These are phyloP conservation scores for Crambe crambe DNA, from an alignment of 37 sponge, comb jelly and placozoan species.

Conservation along the genomic window DNA sequence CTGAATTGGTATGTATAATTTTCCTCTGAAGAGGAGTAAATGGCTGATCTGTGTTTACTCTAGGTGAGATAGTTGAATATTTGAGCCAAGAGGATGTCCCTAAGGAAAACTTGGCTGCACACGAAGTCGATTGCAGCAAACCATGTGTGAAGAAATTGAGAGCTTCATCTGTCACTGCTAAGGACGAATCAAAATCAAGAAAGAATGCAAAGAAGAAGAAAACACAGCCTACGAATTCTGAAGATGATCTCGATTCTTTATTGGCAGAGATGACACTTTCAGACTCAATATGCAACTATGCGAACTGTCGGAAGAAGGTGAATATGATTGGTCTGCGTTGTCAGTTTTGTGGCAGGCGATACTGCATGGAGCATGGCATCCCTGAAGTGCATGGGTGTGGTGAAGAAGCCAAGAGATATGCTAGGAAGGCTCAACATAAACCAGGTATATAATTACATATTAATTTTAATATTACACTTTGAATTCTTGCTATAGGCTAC, in stretches of 20 bases:
- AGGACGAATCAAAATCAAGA: neutral
- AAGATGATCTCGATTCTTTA: conserved; percentile 59
- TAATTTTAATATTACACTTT: too few relatives aligned
- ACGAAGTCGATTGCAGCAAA: too few relatives aligned
- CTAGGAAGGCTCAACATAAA: conserved; percentile 12
- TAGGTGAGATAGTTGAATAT: too few relatives aligned
- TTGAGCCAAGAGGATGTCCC: too few relatives aligned
- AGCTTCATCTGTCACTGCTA: too few relatives aligned
- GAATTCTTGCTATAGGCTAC: neutral
- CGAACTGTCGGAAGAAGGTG: conserved; percentile 49
- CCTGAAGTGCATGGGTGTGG: conserved; percentile 91
- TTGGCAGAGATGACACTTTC: conserved; percentile 42
- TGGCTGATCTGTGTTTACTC: too few relatives aligned
- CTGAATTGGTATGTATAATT: too few relatives aligned
- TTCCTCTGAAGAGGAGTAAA: too few relatives aligned
- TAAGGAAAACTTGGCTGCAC: too few relatives aligned
- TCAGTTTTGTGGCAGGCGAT: conserved; percentile 37
- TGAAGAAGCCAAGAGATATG: conserved; percentile 65
- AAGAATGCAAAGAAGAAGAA: neutral
- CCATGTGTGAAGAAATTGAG: too few relatives aligned
- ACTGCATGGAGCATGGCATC: conserved; percentile 59
- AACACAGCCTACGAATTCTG: neutral
- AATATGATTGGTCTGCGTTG: conserved; percentile 50
- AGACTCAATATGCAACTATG: conserved; percentile 47
- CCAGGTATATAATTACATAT: too few relatives aligned